Percentiles rank a stretch among this genome's conserved stretches.
Conservation (phyloP, 2,888 invertebrate species). For the Pecten maximus region DNA sequence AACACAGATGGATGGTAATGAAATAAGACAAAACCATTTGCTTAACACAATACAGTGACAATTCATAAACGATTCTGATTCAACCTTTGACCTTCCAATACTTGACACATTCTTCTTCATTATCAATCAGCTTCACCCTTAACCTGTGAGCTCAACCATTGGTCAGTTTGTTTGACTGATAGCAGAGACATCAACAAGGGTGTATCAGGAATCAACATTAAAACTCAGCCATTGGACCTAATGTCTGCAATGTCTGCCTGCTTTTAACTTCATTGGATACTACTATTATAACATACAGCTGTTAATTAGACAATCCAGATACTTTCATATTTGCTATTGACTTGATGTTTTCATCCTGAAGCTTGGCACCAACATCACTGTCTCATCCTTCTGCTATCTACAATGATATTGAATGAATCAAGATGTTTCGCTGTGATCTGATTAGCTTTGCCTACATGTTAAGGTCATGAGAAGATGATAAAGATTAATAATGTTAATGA, state of each 20-base stretch:
- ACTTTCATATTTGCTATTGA: background rate
- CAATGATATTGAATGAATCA: background rate
- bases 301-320: background rate
- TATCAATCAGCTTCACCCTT: background rate
- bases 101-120: slow-evolving; percentile 29
- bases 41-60: background rate
- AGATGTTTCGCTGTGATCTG: background rate
- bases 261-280: background rate
- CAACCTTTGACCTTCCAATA: slow-evolving; percentile 30
- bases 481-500: too few species aligned
- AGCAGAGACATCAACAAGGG: background rate
- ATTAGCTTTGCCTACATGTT: background rate
- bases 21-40: background rate
- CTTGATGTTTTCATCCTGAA: background rate
- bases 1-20: background rate
- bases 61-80: background rate
- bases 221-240: background rate
- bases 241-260: background rate
- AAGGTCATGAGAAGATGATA: too few species aligned
- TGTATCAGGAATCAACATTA: background rate
- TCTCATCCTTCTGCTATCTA: background rate
- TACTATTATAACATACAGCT: background rate
- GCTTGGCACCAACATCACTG: background rate
- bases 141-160: background rate
- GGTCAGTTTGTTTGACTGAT: background rate